phyloP scores from a whole-genome alignment of 2,113 vertebrate genomes.

The Callithrix jacchus region DNA sequence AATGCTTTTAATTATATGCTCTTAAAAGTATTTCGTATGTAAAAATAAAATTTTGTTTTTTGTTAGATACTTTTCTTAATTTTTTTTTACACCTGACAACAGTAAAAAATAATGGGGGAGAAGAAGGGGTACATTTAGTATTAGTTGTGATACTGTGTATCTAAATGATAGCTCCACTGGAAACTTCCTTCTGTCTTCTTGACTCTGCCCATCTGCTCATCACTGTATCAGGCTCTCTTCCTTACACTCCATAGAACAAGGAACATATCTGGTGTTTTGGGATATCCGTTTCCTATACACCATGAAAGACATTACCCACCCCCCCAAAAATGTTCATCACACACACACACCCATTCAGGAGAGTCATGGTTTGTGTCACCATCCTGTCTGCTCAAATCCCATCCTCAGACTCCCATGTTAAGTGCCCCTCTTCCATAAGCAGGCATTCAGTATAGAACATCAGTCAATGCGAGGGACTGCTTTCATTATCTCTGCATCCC shows the following conservation, averaged over 20 bases:
- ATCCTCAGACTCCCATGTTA: neutral
- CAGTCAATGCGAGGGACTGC: neutral
- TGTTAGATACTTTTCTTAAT: neutral
- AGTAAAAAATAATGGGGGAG: neutral
- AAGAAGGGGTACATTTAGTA: neutral
- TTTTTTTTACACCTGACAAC: neutral
- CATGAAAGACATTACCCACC: neutral
- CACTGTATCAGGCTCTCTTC: neutral
- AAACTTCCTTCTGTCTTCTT: neutral
- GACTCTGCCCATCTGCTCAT: neutral
- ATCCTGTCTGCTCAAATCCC: neutral
- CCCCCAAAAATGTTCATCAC: neutral
- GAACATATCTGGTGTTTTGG: neutral
- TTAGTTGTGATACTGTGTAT: neutral
- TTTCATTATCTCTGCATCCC: neutral
- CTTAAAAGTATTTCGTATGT: slow-evolving; percentile 13
- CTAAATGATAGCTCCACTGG: neutral
- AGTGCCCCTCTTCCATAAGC: neutral
- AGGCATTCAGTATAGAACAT: neutral
- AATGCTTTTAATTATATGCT: neutral
- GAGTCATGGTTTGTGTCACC: neutral
- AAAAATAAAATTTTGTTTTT: slow-evolving; percentile 33
- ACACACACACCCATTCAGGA: neutral
- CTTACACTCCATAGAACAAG: neutral
- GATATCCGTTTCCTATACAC: neutral